phyloP scores from a whole-genome alignment of 2,113 vertebrate species.

The Gallinago undulata region DNA sequence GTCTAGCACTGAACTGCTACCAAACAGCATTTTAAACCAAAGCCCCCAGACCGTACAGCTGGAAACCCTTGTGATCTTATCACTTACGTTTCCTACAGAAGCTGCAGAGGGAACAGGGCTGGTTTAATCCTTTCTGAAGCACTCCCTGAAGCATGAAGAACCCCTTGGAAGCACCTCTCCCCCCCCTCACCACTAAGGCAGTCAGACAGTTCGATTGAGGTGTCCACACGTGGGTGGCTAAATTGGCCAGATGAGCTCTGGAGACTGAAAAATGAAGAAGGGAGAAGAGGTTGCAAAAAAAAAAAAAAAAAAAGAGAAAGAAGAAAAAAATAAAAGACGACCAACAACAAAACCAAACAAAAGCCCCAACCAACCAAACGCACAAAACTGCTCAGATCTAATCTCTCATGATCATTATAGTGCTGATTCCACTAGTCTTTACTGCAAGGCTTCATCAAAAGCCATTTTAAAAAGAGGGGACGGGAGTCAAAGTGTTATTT shows the following conservation, averaged over 20 bases:
- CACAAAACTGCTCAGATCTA: neutral
- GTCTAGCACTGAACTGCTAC: neutral
- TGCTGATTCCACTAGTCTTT: neutral
- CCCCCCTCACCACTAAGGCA: neutral
- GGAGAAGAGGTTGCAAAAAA: too few species aligned
- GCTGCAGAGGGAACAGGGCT: neutral
- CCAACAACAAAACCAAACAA: neutral
- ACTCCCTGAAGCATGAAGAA: neutral
- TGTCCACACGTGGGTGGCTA: neutral
- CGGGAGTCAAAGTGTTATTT: neutral
- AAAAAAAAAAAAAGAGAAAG: too few species aligned
- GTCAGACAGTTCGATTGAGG: neutral
- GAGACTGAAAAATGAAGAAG: neutral
- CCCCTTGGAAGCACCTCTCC: neutral
- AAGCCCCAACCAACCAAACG: neutral
- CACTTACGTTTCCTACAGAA: neutral
- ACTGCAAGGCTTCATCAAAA: neutral
- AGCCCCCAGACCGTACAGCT: neutral
- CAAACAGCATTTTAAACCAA: neutral
- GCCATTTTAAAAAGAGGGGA: neutral
- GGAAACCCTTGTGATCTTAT: neutral
- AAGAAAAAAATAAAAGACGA: too few species aligned
- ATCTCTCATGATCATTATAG: neutral
- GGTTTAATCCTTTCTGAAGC: neutral
- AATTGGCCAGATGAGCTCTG: neutral